Percentiles rank a stretch among this genome's conserved stretches.
These are phyloP conservation scores for Actias luna DNA, from an alignment of 2,888 invertebrate species.

Conservation along the genomic window DNA sequence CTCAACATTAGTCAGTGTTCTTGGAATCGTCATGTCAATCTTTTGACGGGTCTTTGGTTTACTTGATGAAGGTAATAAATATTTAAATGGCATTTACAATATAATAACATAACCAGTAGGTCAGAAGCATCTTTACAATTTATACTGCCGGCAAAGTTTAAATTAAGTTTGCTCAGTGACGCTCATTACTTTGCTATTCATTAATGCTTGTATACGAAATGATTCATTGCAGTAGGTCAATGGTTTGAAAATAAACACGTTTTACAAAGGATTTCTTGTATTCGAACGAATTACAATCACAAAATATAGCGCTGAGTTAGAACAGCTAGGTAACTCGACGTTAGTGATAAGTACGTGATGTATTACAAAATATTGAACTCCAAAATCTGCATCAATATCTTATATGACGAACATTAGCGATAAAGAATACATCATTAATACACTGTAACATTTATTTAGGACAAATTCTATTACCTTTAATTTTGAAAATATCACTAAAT, in stretches of 20 bases:
- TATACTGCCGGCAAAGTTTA: conserved; percentile 11
- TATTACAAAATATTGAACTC: conserved; percentile 30
- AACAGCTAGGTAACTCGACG: conserved; percentile 10
- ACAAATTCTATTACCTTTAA: conserved; percentile 4
- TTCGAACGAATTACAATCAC: neutral
- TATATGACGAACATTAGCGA: neutral
- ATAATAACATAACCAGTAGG: conserved; percentile 27
- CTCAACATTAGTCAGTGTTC: conserved; percentile 32
- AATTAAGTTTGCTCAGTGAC: conserved; percentile 6
- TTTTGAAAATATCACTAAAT: conserved; percentile 6
- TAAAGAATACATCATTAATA: neutral
- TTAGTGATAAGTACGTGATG: conserved; percentile 39
- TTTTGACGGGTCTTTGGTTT: conserved; percentile 45
- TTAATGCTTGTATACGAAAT: conserved; percentile 10
- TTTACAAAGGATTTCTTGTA: conserved; percentile 6
- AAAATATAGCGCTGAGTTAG: neutral
- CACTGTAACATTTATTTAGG: neutral
- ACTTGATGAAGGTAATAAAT: conserved; percentile 44
- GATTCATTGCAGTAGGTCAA: conserved; percentile 9
- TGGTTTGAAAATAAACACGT: conserved; percentile 6
- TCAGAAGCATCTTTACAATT: conserved; percentile 16
- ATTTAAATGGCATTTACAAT: conserved; percentile 38
- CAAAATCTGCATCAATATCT: conserved; percentile 9
- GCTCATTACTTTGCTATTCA: conserved; percentile 12
- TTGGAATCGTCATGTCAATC: conserved; percentile 32